Evolutionary conservation across 2,113 vertebrate species (phyloP), one percentile per base, ranked within the genome.

Genomic region (Theristicus caerulescens): DNA sequence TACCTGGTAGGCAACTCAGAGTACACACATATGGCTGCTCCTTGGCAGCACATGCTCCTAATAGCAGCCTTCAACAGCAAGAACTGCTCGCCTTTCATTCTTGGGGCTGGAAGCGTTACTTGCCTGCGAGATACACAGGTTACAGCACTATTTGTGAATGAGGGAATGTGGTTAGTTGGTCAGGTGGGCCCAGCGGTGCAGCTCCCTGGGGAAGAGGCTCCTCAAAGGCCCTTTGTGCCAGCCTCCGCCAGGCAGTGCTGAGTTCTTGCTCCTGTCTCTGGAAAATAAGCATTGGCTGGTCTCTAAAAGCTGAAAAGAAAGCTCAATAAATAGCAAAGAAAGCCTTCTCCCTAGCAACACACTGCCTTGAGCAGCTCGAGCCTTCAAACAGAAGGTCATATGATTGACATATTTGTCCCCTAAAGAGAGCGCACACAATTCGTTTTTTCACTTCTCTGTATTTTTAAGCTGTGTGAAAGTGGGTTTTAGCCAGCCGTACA

Each of bases 161-260:
- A 52, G 70, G 58, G 65, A 54, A 15, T 18, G 86, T 25, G 52
- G 22, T 36, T 9, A 3, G 16, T 18, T 6, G 44, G 5, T 77
- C 73, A 73, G 69, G 29, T 81, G 69, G 47, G 52, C 74, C 42
- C 65, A 27, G 79, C 4, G 2, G 4, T 9, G 31, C 6, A 29
- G 70, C 70, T 93, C 67, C 94, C 73, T 94, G 87, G 77, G 97
- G 49, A 80, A 69, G 62, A 67, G 88, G 54, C 87, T 95, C 88
- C 96, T 98, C 96, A 97, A 97, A 98, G 96, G 93, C 74, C 49
- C 91, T 98, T 98, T 97, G 97, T 98, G 97, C 90, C 42, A 18
- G 58, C 70, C 91, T 85, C 61, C 20, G 52, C 94, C 93, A 49
- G 95, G 96, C 97, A 97, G 93, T 24, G 11, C 93, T 15, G n/a